Conservation (phyloP, 2,888 invertebrate species). For the Ophraella communa region DNA sequence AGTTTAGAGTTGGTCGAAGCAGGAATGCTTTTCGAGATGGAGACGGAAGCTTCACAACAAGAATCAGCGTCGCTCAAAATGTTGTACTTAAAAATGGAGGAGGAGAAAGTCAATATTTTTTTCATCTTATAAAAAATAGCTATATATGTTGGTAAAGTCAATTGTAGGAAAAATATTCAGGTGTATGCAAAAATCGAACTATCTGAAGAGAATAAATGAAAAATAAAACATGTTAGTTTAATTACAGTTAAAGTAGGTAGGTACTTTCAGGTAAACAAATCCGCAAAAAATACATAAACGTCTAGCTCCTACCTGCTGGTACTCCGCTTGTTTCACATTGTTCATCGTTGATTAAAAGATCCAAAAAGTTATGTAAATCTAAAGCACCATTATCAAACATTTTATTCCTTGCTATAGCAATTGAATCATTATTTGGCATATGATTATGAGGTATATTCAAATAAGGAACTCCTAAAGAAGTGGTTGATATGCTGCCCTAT, state of each 20-base stretch:
- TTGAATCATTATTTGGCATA: conserved; percentile 56
- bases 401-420: conserved; percentile 56
- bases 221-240: background rate
- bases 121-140: background rate
- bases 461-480: conserved; percentile 47
- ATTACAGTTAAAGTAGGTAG: background rate
- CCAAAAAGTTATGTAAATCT: conserved; percentile 18
- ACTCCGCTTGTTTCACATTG: background rate
- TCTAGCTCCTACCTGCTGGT: conserved; percentile 11
- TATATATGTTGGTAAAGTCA: background rate
- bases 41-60: background rate
- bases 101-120: conserved; percentile 7
- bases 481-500: conserved; percentile 57
- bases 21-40: background rate
- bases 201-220: background rate
- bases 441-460: conserved; percentile 61
- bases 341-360: conserved; percentile 7
- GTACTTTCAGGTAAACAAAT: too few species aligned
- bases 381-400: conserved; percentile 27
- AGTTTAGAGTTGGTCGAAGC: background rate
- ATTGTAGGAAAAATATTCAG: background rate
- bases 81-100: conserved; percentile 1
- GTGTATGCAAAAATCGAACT: background rate
- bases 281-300: too few species aligned
- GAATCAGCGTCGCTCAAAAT: conserved; percentile 12